Evolutionary conservation across 2,888 invertebrate species (phyloP).

Genomic region (Phyllotreta striolata): DNA sequence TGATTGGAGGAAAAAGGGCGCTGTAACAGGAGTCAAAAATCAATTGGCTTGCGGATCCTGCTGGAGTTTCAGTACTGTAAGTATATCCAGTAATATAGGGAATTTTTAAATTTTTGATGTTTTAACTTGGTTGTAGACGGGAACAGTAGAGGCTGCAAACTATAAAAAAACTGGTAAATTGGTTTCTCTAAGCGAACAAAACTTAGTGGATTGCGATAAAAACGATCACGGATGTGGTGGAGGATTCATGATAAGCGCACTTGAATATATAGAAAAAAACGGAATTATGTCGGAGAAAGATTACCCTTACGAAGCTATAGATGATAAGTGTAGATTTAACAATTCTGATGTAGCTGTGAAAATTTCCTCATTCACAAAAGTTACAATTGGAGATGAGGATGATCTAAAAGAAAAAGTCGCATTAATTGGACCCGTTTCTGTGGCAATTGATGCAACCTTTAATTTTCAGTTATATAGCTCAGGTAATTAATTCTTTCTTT

Average conservation of each 20-base stretch:
- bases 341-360: constrained; percentile 1
- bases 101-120: constrained; percentile 9
- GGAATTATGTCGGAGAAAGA: constrained; percentile 42
- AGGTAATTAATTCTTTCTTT: constrained; percentile 21
- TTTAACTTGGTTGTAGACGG: constrained; percentile 30
- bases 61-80: constrained; percentile 46
- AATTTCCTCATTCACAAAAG: constrained; percentile 3
- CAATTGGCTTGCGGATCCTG: constrained; percentile 46
- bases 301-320: constrained; percentile 42
- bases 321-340: constrained; percentile 24
- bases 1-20: constrained; percentile 46
- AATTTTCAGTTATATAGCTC: constrained; percentile 36
- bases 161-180: constrained; percentile 36
- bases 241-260: constrained; percentile 36
- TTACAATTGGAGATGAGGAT: constrained; percentile 32
- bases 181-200: constrained; percentile 43
- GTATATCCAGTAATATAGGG: constrained; percentile 13
- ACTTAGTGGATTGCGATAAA: constrained; percentile 43
- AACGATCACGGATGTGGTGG: constrained; percentile 38
- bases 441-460: constrained; percentile 36
- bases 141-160: constrained; percentile 40
- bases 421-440: constrained; percentile 42
- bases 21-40: constrained; percentile 44
- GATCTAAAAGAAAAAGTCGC: constrained; percentile 37
- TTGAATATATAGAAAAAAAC: constrained; percentile 40